Conservation (phyloP, 64 coral and sea anemone genomes). For the Pachyseris speciosa region DNA sequence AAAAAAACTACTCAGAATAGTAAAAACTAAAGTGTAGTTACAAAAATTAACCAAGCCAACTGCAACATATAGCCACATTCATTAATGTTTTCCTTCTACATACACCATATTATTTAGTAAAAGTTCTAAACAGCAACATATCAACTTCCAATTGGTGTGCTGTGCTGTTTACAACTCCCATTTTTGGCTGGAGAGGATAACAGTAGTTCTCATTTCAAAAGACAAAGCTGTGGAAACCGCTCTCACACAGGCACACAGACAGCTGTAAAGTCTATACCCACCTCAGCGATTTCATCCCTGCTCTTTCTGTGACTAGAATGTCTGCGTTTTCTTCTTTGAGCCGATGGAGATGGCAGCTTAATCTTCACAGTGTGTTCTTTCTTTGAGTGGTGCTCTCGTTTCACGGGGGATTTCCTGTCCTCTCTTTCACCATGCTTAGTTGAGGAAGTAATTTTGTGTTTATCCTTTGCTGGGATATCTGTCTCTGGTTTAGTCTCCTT, state of each 20-base stretch:
- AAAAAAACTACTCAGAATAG: too few relatives aligned
- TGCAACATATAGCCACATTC: too few relatives aligned
- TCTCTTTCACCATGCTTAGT: background rate
- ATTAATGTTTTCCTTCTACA: too few relatives aligned
- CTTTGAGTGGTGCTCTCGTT: background rate
- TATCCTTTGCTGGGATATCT: background rate
- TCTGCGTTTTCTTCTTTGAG: background rate
- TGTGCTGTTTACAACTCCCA: too few relatives aligned
- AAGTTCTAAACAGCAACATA: background rate
- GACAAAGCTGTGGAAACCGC: too few relatives aligned
- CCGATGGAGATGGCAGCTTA: background rate
- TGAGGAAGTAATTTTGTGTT: background rate
- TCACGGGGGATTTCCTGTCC: background rate
- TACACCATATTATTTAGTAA: too few relatives aligned
- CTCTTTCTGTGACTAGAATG: background rate
- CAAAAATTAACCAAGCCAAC: too few relatives aligned
- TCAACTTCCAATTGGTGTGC: background rate
- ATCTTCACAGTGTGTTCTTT: background rate
- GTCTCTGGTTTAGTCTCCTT: background rate
- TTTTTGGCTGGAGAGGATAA: too few relatives aligned
- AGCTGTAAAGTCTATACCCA: too few relatives aligned
- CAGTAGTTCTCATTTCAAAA: too few relatives aligned
- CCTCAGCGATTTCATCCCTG: constrained; percentile 10
- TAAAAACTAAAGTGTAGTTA: too few relatives aligned
- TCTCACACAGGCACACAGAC: background rate